Conservation (phyloP, 2,113 vertebrate species). For the Vidua macroura region DNA sequence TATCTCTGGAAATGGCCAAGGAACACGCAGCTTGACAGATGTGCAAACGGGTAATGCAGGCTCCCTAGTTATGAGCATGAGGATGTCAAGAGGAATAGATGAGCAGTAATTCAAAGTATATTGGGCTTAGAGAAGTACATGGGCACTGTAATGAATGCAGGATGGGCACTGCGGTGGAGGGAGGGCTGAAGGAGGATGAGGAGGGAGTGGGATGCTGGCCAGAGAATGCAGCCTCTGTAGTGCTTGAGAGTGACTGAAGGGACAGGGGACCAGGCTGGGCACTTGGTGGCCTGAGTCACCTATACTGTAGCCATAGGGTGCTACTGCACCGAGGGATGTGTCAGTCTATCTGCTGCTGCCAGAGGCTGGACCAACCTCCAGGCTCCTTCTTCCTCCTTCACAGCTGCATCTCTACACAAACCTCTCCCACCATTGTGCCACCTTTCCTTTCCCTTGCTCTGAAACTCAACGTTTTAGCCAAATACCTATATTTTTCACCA, state of each 20-base stretch:
- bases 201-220: not conserved
- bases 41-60: constrained; percentile 53
- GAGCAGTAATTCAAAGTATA: constrained; percentile 61
- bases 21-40: constrained; percentile 66
- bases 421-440: not conserved
- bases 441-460: not conserved
- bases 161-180: not conserved
- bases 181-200: not conserved
- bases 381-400: not conserved
- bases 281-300: not conserved
- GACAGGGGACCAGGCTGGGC: rapidly evolving
- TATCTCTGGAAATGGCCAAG: constrained; percentile 64
- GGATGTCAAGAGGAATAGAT: constrained; percentile 63
- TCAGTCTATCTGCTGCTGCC: not conserved
- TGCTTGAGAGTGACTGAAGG: not conserved
- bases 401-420: not conserved
- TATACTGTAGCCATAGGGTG: not conserved
- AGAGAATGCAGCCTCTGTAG: not conserved
- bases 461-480: not conserved
- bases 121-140: constrained; percentile 28
- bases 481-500: not conserved
- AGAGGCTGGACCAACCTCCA: not conserved
- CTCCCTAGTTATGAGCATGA: constrained; percentile 58
- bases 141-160: not conserved
- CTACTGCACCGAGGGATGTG: not conserved